Conservation (phyloP, 2,113 vertebrate species). For the Tapirus terrestris region DNA sequence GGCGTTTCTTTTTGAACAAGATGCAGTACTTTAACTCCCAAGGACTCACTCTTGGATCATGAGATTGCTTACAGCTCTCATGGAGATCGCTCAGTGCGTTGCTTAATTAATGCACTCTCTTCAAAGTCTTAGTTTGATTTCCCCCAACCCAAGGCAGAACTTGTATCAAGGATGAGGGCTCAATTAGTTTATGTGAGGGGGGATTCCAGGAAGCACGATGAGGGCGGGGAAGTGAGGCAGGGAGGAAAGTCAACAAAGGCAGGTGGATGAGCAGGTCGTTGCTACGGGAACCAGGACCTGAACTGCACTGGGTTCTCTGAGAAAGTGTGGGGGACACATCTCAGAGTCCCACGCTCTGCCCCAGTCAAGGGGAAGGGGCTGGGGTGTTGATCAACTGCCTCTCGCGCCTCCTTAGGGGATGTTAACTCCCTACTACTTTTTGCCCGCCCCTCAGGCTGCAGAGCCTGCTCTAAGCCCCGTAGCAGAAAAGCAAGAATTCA, state of each 20-base stretch:
- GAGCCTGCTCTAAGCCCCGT: neutral
- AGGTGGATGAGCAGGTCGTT: neutral
- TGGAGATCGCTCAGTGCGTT: too few species aligned
- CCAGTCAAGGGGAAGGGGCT: neutral
- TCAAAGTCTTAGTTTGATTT: neutral
- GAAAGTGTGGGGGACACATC: fast-evolving
- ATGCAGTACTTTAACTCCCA: neutral
- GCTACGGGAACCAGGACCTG: fast-evolving
- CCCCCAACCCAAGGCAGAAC: neutral
- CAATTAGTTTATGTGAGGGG: neutral
- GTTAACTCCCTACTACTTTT: neutral
- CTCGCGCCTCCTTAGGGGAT: neutral
- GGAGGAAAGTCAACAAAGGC: neutral
- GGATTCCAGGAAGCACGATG: neutral
- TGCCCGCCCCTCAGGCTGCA: fast-evolving
- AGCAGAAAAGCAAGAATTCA: neutral
- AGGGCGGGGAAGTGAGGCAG: neutral
- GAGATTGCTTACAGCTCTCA: neutral
- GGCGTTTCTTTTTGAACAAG: neutral
- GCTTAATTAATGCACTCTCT: neutral
- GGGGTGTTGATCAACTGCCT: neutral
- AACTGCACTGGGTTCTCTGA: neutral
- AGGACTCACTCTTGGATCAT: neutral
- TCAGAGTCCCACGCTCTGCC: neutral
- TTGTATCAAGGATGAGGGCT: neutral